A percentile compares a stretch with the other conserved stretches of the same genome.
Evolutionary conservation across 2,797 vertebrate genomes (phyloP).

Genomic region (Astyanax mexicanus): DNA sequence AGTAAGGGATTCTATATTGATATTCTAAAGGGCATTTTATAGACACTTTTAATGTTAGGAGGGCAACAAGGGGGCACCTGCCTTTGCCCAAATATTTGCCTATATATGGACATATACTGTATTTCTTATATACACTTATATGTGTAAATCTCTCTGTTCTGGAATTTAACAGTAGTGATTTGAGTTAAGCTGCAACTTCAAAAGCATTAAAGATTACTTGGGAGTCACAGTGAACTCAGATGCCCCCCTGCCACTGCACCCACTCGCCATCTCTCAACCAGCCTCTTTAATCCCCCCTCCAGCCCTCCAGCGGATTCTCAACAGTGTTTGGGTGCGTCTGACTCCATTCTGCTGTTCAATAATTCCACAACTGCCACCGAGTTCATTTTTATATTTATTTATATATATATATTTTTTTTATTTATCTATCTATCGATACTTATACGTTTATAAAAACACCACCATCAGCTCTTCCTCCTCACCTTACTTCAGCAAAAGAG

Average conservation of each 20-base stretch:
- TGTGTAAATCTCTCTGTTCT: neutral
- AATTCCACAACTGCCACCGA: constrained; percentile 1
- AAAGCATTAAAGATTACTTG: neutral
- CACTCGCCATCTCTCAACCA: neutral
- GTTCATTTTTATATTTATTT: neutral
- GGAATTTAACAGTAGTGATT: neutral
- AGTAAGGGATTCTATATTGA: too few species aligned
- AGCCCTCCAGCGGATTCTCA: neutral
- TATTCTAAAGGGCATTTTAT: too few species aligned
- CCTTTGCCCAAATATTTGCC: too few species aligned
- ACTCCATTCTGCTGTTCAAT: constrained; percentile 19
- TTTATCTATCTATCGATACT: too few species aligned
- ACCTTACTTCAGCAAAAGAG: neutral
- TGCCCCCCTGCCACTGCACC: neutral
- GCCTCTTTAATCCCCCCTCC: neutral
- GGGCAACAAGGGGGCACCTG: too few species aligned
- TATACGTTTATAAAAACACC: too few species aligned
- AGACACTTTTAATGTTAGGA: too few species aligned
- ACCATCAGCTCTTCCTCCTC: neutral
- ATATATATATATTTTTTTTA: too few species aligned
- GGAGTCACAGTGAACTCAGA: neutral
- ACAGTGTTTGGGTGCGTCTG: neutral
- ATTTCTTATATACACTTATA: too few species aligned
- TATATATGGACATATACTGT: too few species aligned
- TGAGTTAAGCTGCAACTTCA: too few species aligned